Evolutionary conservation across 2,888 invertebrate species (phyloP).

Genomic region (Andrena camellia): DNA sequence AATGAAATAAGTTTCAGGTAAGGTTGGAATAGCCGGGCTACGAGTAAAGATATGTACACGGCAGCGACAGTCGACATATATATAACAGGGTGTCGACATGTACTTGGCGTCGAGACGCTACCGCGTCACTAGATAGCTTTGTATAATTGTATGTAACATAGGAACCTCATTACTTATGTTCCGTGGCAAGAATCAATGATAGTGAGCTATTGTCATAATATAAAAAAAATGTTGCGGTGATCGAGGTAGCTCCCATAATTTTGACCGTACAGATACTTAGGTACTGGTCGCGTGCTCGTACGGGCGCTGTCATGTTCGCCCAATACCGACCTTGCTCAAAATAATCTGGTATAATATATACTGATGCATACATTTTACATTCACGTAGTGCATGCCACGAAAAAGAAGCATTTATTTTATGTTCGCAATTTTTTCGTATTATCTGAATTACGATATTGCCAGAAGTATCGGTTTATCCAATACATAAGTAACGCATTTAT

Average conservation of each 20-base stretch:
- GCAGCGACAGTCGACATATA: too few species aligned
- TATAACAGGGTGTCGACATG: too few species aligned
- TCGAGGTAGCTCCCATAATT: background rate
- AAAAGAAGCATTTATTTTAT: too few species aligned
- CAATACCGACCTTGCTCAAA: background rate
- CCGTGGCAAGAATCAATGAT: too few species aligned
- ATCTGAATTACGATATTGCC: background rate
- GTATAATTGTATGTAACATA: too few species aligned
- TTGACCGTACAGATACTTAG: background rate
- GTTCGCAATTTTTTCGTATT: background rate
- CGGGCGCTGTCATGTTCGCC: conserved; percentile 10
- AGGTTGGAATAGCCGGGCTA: too few species aligned
- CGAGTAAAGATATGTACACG: too few species aligned
- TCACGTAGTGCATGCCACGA: background rate
- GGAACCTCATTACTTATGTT: too few species aligned
- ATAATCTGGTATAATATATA: background rate
- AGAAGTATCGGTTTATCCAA: background rate
- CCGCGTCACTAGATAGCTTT: too few species aligned
- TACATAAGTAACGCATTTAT: background rate
- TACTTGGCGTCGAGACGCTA: too few species aligned
- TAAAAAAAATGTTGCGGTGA: background rate
- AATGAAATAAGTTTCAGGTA: too few species aligned
- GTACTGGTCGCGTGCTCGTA: background rate
- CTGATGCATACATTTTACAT: background rate
- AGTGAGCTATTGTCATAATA: too few species aligned